Base-by-base conservation (phyloP, 2,113 vertebrate species). In the Tamias sibiricus region DNA sequence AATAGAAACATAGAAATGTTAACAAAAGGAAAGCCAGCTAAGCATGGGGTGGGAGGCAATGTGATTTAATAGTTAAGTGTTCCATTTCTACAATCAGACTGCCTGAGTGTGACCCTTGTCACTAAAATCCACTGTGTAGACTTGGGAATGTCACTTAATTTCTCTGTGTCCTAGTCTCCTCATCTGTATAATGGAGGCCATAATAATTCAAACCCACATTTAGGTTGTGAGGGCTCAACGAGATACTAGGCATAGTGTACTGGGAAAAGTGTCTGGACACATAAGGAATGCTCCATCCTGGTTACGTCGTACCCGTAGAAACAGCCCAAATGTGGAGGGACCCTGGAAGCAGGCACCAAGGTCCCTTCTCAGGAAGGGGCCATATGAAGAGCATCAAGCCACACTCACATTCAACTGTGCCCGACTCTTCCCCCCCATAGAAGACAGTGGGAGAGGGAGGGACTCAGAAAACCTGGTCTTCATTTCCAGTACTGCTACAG, bases 371-470 rank as follows among this genome's bases (percentile, higher is more conserved):
- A 13, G 37, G 47, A 92, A 30, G 59, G 4, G 62, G 19, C 7
- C 4, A 26, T 3, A 13, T 2, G 13, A 71, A 90, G n/a, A 87
- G 11, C 37, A 57, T 16, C 72, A n/a, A 49, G 32, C 47, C 40
- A 35, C 0, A 12, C 8, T 2, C 20, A 7, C 8, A 35, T 6
- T 1, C 14, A 30, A 26, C 72, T 37, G 22, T 6, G 20, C n/a
- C 62, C 47, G 42, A 49, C 26, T 64, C 19, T 12, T 35, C 16
- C n/a, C 6, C 6, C 0, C 59, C 32, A 44, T 0, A 0, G 62
- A 30, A 84, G 44, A 12, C 26, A 87, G 59, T 14, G 8, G 64
- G 35, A 44, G 40, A 64, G 3, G 26, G 37, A 59, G 11, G 12
- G 8, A 24, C 35, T 74, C 26, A 66, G 44, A 80, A 89, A 80